Evolutionary conservation across 2,797 vertebrate species (phyloP).

Genomic region (Notolabrus celidotus): DNA sequence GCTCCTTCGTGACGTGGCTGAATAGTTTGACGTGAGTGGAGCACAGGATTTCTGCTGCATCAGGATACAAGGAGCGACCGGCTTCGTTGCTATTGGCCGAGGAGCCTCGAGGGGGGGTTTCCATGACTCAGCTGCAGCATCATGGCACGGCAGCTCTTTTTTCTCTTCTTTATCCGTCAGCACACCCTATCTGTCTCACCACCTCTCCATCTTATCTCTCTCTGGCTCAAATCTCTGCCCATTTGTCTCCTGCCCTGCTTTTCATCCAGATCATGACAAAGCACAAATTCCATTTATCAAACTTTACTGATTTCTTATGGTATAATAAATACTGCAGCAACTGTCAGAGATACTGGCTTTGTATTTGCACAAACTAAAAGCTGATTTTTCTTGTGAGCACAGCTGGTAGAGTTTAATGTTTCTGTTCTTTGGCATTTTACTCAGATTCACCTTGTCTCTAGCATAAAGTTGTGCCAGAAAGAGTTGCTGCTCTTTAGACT

Average conservation of each 20-base stretch:
- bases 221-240: conserved; percentile 25
- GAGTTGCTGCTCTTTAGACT: background rate
- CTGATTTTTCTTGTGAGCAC: conserved; percentile 1
- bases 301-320: background rate
- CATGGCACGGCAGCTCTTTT: conserved; percentile 27
- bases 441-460: background rate
- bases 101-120: conserved; percentile 30
- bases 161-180: conserved; percentile 30
- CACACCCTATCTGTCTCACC: conserved; percentile 25
- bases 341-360: background rate
- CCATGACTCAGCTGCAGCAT: conserved; percentile 79
- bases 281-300: conserved; percentile 18
- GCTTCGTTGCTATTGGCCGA: conserved; percentile 72
- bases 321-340: background rate
- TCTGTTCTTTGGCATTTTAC: background rate
- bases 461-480: background rate
- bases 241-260: conserved; percentile 27
- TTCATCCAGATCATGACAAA: conserved; percentile 29
- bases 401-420: conserved; percentile 9
- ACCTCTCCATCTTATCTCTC: conserved; percentile 20
- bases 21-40: conserved; percentile 48
- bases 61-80: conserved; percentile 65
- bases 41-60: conserved; percentile 77
- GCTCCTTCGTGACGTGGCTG: conserved; percentile 49
- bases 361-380: conserved; percentile 14